phyloP scores from a whole-genome alignment of 2,113 vertebrate species.

The Ptychochromis oligacanthus region DNA sequence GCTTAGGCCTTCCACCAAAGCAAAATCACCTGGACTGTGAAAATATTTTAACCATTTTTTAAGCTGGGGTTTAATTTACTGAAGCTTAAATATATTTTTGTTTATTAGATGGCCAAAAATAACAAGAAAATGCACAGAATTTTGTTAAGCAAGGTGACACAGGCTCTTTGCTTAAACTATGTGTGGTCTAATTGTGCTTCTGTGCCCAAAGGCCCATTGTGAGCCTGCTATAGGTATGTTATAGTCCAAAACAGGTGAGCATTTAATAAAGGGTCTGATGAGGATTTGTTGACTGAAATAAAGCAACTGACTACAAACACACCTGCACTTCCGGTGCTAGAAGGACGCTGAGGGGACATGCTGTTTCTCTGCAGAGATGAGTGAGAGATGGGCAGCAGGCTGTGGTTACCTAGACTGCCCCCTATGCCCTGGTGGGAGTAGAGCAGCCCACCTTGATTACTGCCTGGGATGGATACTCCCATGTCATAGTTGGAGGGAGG shows the following conservation, averaged over 20 bases:
- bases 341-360: conserved; percentile 91
- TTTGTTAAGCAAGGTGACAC: neutral
- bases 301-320: conserved; percentile 9
- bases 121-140: neutral
- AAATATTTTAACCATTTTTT: neutral
- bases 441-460: conserved; percentile 88
- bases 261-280: neutral
- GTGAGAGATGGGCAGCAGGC: conserved; percentile 90
- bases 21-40: neutral
- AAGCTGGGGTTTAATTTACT: too few species aligned
- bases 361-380: conserved; percentile 92
- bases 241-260: neutral
- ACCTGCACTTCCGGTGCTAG: conserved; percentile 93
- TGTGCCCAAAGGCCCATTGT: neutral
- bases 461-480: conserved; percentile 89
- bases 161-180: neutral
- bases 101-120: neutral
- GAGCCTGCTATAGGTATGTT: neutral
- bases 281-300: neutral
- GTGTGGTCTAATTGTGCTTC: neutral
- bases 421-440: conserved; percentile 87
- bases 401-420: conserved; percentile 87
- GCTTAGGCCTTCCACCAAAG: neutral
- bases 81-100: too few species aligned
- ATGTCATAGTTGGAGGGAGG: conserved; percentile 94